Evolutionary conservation across 2,888 invertebrate genomes (phyloP), one percentile per base, ranked within the genome.

Genomic region (Tipula vernalis): DNA sequence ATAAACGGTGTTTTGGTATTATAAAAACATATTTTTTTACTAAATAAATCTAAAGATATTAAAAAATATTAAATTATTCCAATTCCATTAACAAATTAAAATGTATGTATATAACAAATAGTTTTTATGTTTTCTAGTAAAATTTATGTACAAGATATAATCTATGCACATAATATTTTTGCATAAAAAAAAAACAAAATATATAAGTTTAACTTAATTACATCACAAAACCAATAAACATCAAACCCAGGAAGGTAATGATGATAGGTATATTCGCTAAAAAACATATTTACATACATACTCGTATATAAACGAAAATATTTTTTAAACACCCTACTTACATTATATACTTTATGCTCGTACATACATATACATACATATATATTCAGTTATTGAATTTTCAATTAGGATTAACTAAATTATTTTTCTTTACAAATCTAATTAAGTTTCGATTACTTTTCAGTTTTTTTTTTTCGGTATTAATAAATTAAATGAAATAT

Each of bases 21-120:
- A 51, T n/a, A 71, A 28, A 71, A 71, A 71, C 71, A 71, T 71
- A 71, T 28, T 71, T 71, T 71, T 28, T 3, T 28, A 18, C 18
- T 28, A 28, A 28, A 71, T 71, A 71, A 71, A 71, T 71, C 71
- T 71, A 71, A 71, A 28, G 71, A 71, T 71, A 71, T 71, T 71
- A 71, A 71, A 71, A 71, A 71, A 71, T 71, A 71, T 71, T 71
- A 71, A 71, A 71, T 71, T 71, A 71, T 71, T 71, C 71, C 71
- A 71, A 71, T 28, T 71, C 28, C 71, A 71, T 71, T 71, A 71
- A 71, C 71, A 71, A 71, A 71, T 71, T 71, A 71, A 71, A 71
- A 71, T 71, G 71, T 71, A 39, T 57, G 51, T 57, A 28, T 71
- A 71, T 71, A 71, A 71, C 71, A 71, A 71, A 10, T 71, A 71